Conservation (phyloP, 2,797 vertebrate genomes). For the Scarus forsteni region DNA sequence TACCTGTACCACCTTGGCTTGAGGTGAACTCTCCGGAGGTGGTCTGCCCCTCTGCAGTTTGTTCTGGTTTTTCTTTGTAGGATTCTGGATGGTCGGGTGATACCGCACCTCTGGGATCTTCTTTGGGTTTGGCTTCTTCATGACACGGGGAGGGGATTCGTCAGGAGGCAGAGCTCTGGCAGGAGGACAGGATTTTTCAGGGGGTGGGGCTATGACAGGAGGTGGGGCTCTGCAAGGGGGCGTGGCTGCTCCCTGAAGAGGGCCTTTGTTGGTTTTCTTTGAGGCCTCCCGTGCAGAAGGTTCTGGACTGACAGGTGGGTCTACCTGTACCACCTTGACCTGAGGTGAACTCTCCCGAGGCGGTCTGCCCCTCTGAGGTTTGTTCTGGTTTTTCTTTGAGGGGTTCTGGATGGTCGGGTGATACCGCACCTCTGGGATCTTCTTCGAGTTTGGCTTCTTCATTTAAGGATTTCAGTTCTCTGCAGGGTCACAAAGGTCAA, state of each 20-base stretch:
- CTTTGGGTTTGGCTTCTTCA: conserved; percentile 2
- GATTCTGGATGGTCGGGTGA: conserved; percentile 49
- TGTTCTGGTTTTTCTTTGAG: background rate
- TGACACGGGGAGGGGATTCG: too few species aligned
- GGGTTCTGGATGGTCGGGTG: conserved; percentile 50
- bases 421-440: conserved; percentile 51
- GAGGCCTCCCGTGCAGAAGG: background rate
- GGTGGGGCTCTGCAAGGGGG: background rate
- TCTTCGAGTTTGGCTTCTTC: background rate
- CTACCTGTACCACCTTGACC: background rate
- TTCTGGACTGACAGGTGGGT: background rate
- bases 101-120: conserved; percentile 50
- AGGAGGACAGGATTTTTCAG: too few species aligned
- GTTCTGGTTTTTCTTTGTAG: background rate
- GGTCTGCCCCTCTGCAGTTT: conserved; percentile 10
- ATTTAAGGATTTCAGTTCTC: background rate
- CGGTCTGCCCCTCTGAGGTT: conserved; percentile 9
- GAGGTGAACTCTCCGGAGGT: background rate
- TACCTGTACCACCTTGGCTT: background rate
- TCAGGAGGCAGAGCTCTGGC: too few species aligned
- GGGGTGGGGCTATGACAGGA: too few species aligned
- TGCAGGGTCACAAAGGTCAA: too few species aligned
- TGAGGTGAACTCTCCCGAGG: background rate
- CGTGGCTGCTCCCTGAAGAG: background rate
- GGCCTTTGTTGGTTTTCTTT: background rate